Evolutionary conservation across 2,888 invertebrate species (phyloP).

Genomic region (Punctoribates punctum): DNA sequence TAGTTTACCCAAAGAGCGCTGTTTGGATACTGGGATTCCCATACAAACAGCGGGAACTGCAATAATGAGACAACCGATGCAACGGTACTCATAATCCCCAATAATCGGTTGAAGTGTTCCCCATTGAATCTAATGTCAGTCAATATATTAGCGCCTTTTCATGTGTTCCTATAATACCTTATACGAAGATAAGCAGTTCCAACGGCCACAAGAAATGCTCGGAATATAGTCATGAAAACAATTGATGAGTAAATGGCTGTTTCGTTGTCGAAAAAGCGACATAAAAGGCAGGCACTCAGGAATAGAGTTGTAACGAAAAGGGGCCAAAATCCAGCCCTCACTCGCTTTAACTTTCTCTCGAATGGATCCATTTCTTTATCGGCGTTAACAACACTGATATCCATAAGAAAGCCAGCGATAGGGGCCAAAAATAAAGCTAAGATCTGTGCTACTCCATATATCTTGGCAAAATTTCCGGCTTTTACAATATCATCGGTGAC

Average conservation of each 20-base stretch:
- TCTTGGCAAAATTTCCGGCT: slow-evolving; percentile 41
- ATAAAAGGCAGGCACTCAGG: slow-evolving; percentile 43
- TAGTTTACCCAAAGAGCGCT: slow-evolving; percentile 46
- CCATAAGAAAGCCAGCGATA: slow-evolving; percentile 47
- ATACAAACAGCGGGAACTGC: slow-evolving; percentile 51
- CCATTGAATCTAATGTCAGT: slow-evolving; percentile 50
- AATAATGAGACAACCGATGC: slow-evolving; percentile 50
- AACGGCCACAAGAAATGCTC: slow-evolving; percentile 51
- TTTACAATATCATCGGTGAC: slow-evolving; percentile 41
- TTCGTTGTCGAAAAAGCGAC: slow-evolving; percentile 54
- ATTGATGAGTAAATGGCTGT: slow-evolving; percentile 51
- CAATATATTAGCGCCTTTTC: slow-evolving; percentile 2
- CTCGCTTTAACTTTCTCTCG: slow-evolving; percentile 29
- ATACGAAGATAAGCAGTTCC: slow-evolving; percentile 51
- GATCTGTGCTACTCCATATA: slow-evolving; percentile 47
- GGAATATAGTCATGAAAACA: slow-evolving; percentile 50
- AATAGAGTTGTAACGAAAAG: slow-evolving; percentile 47
- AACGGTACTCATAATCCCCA: slow-evolving; percentile 52
- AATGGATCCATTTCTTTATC: slow-evolving; percentile 43
- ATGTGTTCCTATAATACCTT: slow-evolving; percentile 48
- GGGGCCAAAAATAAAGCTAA: slow-evolving; percentile 46
- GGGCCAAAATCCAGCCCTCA: slow-evolving; percentile 47
- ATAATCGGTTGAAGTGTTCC: slow-evolving; percentile 51
- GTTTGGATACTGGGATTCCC: slow-evolving; percentile 47
- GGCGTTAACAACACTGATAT: slow-evolving; percentile 44